phyloP scores from a whole-genome alignment of 2,113 vertebrate species.

The Paradoxurus hermaphroditus region DNA sequence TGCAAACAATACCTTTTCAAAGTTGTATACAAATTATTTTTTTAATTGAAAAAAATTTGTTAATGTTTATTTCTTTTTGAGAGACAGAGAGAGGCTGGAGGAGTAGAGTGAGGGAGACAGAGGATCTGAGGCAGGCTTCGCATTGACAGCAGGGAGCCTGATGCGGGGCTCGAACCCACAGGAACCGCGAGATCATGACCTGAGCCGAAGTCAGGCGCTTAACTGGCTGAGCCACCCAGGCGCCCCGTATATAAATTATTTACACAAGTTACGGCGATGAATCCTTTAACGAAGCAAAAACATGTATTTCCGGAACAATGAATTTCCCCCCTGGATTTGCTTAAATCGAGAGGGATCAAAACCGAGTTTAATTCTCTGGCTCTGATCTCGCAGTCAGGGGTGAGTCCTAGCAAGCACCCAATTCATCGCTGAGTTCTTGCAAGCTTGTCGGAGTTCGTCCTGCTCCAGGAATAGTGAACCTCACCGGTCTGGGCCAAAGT shows the following conservation, averaged over 20 bases:
- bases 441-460: not conserved
- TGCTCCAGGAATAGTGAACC: not conserved
- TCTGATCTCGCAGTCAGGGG: not conserved
- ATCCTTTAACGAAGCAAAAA: not conserved
- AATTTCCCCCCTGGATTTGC: not conserved
- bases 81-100: too few relatives aligned
- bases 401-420: not conserved
- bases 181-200: too few relatives aligned
- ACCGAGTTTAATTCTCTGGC: not conserved
- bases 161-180: too few relatives aligned
- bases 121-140: too few relatives aligned
- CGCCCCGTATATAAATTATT: constrained; percentile 1
- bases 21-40: not conserved
- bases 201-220: too few relatives aligned
- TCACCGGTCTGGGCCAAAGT: not conserved
- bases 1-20: not conserved
- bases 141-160: too few relatives aligned
- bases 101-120: too few relatives aligned
- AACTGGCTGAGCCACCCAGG: too few relatives aligned
- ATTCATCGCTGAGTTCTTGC: not conserved
- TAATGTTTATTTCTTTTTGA: too few relatives aligned
- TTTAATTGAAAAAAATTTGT: too few relatives aligned
- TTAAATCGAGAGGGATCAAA: not conserved
- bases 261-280: not conserved
- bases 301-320: not conserved